phyloP scores from a whole-genome alignment of 2,888 invertebrate species.

The Callosobruchus maculatus region DNA sequence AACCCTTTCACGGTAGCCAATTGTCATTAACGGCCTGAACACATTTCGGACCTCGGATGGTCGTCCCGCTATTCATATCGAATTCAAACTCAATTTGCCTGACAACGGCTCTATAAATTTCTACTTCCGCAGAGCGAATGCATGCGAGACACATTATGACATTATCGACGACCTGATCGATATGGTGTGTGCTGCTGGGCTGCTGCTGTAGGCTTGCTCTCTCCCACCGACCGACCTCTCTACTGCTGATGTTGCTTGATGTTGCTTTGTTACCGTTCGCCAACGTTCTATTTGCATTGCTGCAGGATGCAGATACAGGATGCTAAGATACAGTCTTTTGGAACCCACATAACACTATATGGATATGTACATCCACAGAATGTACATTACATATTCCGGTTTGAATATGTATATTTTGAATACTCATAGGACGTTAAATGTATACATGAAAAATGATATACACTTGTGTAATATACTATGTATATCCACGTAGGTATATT shows the following conservation, averaged over 20 bases:
- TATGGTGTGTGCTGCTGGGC: background rate
- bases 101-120: conserved; percentile 40
- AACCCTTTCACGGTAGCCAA: conserved; percentile 45
- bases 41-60: background rate
- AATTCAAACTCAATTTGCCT: conserved; percentile 44
- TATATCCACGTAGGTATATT: too few species aligned
- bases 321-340: too few species aligned
- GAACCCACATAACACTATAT: too few species aligned
- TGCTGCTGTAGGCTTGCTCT: background rate
- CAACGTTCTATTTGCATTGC: background rate
- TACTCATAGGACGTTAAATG: too few species aligned
- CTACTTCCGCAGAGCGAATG: conserved; percentile 37
- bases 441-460: too few species aligned
- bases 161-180: conserved; percentile 20
- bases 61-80: conserved; percentile 41
- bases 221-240: background rate
- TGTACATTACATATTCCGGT: too few species aligned
- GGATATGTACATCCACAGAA: too few species aligned
- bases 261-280: background rate
- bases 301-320: background rate
- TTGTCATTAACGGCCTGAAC: conserved; percentile 35
- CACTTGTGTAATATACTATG: too few species aligned
- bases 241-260: background rate
- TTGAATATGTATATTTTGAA: too few species aligned
- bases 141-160: conserved; percentile 22